phyloP scores from a whole-genome alignment of 2,888 invertebrate species.

The Heliconius ethilla region DNA sequence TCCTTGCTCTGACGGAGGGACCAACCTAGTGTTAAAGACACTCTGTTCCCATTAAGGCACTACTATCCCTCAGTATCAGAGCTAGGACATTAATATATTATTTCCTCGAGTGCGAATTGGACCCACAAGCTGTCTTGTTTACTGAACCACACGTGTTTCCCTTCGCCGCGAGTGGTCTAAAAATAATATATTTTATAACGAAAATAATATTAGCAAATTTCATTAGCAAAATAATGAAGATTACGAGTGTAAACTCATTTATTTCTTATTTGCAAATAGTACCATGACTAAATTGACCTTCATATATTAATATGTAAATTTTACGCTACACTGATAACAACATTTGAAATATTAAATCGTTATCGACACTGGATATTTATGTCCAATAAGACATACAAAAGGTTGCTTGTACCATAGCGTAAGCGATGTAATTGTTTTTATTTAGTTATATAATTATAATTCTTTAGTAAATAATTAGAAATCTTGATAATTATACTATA shows the following conservation, averaged over 20 bases:
- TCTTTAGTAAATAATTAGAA: neutral
- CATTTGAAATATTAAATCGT: neutral
- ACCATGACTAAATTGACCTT: neutral
- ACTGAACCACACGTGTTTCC: too few species aligned
- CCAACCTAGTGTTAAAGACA: too few species aligned
- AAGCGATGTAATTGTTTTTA: neutral
- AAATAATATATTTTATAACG: too few species aligned
- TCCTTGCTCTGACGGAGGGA: too few species aligned
- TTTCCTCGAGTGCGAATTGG: too few species aligned
- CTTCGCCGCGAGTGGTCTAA: too few species aligned
- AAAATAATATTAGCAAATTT: neutral
- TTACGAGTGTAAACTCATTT: neutral
- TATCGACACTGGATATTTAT: neutral
- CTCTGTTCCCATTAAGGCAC: too few species aligned
- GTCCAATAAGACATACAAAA: neutral
- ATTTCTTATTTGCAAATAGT: neutral
- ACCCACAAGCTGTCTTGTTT: too few species aligned
- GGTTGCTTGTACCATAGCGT: neutral
- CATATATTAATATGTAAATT: neutral
- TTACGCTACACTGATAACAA: constrained; percentile 1
- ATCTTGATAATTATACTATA: neutral
- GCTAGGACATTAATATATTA: too few species aligned
- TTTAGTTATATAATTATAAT: neutral
- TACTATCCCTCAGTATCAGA: too few species aligned
- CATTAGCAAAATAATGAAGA: neutral